Evolutionary conservation across 1,140 invertebrate genomes (phyloP).

Genomic region (Armadillidium nasatum): DNA sequence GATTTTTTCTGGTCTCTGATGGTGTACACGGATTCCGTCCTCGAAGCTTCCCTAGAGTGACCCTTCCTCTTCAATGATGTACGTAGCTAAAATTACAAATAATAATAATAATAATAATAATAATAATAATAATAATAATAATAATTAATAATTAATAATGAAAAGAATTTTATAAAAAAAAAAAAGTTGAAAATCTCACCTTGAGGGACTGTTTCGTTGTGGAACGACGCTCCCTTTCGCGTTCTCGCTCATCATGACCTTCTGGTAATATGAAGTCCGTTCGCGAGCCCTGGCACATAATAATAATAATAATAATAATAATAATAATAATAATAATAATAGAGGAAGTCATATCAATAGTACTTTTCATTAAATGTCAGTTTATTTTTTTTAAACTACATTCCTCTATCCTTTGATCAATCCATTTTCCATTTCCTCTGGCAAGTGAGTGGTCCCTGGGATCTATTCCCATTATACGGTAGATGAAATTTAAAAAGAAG

Average conservation of each 20-base stretch:
- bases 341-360: too few relatives aligned
- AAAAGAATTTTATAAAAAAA: background rate
- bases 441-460: too few relatives aligned
- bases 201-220: slow-evolving; percentile 31
- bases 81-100: background rate
- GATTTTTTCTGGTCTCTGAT: slow-evolving; percentile 60
- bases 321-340: too few relatives aligned
- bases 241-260: slow-evolving; percentile 47
- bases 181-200: slow-evolving; percentile 27
- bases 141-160: background rate
- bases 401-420: too few relatives aligned
- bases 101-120: too few relatives aligned
- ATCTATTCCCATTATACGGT: too few relatives aligned
- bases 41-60: slow-evolving; percentile 59
- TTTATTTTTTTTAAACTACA: too few relatives aligned
- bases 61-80: slow-evolving; percentile 47
- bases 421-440: too few relatives aligned
- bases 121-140: too few relatives aligned
- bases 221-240: slow-evolving; percentile 30
- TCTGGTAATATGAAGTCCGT: slow-evolving; percentile 78
- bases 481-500: too few relatives aligned
- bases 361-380: too few relatives aligned
- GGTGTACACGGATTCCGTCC: slow-evolving; percentile 83
- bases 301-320: too few relatives aligned
- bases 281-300: slow-evolving; percentile 59